Percentiles rank a stretch among this genome's conserved stretches.
Evolutionary conservation across 2,888 invertebrate species (phyloP).

Genomic region (Stegophylla sp.): DNA sequence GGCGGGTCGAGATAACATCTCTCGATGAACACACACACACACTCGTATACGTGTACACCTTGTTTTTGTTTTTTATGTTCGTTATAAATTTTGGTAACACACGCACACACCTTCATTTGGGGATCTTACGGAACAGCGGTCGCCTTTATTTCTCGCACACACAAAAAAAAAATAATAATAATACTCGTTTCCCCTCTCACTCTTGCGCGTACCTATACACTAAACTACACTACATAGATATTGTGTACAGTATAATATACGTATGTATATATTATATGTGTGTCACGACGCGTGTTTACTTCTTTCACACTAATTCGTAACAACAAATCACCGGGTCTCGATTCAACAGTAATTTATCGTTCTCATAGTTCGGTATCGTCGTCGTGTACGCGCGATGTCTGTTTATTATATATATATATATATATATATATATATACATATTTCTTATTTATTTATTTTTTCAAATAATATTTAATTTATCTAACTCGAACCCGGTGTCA

Average conservation of each 20-base stretch:
- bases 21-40: neutral
- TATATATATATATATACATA: neutral
- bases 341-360: constrained; percentile 31
- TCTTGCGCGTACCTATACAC: neutral
- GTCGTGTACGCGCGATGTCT: neutral
- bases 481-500: too few relatives aligned
- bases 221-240: neutral
- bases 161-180: constrained; percentile 14
- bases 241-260: neutral
- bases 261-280: neutral
- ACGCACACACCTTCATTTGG: constrained; percentile 40
- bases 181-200: constrained; percentile 7
- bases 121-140: neutral
- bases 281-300: neutral
- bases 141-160: constrained; percentile 2
- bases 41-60: neutral
- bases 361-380: too few relatives aligned
- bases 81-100: constrained; percentile 54
- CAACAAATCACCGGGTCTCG: neutral
- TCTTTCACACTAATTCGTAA: constrained; percentile 30
- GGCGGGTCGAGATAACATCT: constrained; percentile 53
- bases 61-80: constrained; percentile 54
- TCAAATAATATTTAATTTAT: too few relatives aligned
- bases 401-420: neutral
- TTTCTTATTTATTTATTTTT: too few relatives aligned